Conservation (phyloP, 2,888 invertebrate species). For the Eilema caniola region DNA sequence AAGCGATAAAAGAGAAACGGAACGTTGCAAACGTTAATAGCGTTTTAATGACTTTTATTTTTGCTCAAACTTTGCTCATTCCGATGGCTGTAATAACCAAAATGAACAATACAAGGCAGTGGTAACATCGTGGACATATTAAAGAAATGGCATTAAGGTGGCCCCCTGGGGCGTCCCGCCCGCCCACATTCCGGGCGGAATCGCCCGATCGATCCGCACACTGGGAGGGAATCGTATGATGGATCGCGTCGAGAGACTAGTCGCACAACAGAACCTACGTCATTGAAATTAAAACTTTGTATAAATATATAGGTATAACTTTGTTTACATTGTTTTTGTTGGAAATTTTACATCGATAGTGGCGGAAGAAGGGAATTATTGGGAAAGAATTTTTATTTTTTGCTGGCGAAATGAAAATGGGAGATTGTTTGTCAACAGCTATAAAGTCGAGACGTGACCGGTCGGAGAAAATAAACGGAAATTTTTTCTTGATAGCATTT, state of each 20-base stretch:
- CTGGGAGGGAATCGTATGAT: conserved; percentile 48
- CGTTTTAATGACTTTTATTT: not conserved
- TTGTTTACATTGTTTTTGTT: conserved; percentile 47
- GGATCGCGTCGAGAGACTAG: conserved; percentile 46
- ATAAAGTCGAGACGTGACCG: conserved; percentile 9
- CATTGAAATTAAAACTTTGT: conserved; percentile 50
- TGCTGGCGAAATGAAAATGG: conserved; percentile 2
- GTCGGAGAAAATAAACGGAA: conserved; percentile 7
- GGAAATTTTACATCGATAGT: conserved; percentile 35
- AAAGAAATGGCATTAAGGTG: conserved; percentile 56
- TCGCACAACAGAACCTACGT: conserved; percentile 46
- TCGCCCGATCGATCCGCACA: conserved; percentile 46
- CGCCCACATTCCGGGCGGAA: conserved; percentile 55
- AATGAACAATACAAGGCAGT: conserved; percentile 23
- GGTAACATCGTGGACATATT: conserved; percentile 53
- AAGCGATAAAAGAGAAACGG: not conserved
- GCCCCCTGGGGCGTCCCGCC: conserved; percentile 52
- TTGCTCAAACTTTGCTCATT: not conserved
- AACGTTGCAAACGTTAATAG: not conserved
- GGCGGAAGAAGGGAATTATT: not conserved
- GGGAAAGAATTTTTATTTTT: not conserved
- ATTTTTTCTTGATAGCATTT: conserved; percentile 7
- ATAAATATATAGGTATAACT: conserved; percentile 24
- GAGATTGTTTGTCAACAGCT: conserved; percentile 2
- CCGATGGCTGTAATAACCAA: not conserved